phyloP scores from a whole-genome alignment of 1,140 invertebrate genomes.

The Drosophila takahashii region DNA sequence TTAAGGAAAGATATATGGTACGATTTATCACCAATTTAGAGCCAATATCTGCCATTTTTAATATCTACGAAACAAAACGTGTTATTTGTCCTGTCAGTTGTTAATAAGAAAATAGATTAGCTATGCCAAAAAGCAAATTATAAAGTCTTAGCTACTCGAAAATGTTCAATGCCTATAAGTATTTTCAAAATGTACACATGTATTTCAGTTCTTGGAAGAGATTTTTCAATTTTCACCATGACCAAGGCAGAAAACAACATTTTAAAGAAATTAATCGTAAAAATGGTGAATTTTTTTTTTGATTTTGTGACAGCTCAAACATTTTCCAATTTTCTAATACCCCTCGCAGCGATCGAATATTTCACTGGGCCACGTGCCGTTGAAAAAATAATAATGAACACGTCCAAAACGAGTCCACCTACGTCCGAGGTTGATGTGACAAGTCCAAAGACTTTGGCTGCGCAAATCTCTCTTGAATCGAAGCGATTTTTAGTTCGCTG shows the following conservation, averaged over 20 bases:
- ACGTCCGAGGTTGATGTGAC: slow-evolving; percentile 32
- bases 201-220: slow-evolving; percentile 15
- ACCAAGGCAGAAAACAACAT: not conserved
- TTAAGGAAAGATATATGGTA: too few species aligned
- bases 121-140: slow-evolving; percentile 6
- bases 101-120: slow-evolving; percentile 25
- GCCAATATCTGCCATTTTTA: not conserved
- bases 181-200: slow-evolving; percentile 6
- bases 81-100: not conserved
- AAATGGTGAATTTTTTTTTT: not conserved
- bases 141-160: not conserved
- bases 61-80: not conserved
- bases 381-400: slow-evolving; percentile 28
- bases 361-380: slow-evolving; percentile 22
- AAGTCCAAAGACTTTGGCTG: slow-evolving; percentile 26
- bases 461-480: slow-evolving; percentile 37
- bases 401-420: slow-evolving; percentile 46
- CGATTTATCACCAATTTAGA: too few species aligned
- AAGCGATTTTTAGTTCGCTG: slow-evolving; percentile 9
- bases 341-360: slow-evolving; percentile 16
- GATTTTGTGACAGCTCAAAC: slow-evolving; percentile 31
- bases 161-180: slow-evolving; percentile 2
- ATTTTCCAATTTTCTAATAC: slow-evolving; percentile 40
- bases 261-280: slow-evolving; percentile 33
- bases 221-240: slow-evolving; percentile 24